A percentile compares a stretch with the other conserved stretches of the same genome.
phyloP scores from a whole-genome alignment of 2,888 invertebrate genomes.

The Macrophya annulata region DNA sequence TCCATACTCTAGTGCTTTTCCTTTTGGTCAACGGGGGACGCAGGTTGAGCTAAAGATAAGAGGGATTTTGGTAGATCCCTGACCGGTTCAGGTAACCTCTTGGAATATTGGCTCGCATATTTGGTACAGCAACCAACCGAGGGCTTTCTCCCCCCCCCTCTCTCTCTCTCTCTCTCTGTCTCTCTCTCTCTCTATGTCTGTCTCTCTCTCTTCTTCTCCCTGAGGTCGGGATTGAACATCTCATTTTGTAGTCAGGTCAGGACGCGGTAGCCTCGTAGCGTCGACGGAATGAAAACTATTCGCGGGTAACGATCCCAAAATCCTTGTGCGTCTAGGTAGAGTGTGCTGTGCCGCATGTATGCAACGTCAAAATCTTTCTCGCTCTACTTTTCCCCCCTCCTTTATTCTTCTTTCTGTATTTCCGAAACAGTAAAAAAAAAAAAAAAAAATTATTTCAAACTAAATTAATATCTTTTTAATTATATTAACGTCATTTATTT shows the following conservation, averaged over 20 bases:
- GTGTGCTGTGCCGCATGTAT: neutral
- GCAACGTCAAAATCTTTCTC: neutral
- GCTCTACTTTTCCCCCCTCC: neutral
- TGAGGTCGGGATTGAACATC: conserved; percentile 16
- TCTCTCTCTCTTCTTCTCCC: neutral
- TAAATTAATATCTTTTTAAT: neutral
- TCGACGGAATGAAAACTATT: conserved; percentile 54
- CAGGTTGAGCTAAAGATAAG: conserved; percentile 32
- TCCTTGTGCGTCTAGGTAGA: conserved; percentile 30
- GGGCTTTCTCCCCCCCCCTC: no score
- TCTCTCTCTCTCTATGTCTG: no score
- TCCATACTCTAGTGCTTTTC: neutral
- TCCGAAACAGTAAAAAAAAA: no score
- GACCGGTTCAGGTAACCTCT: conserved; percentile 47
- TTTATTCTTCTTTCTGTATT: neutral
- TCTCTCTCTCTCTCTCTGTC: no score
- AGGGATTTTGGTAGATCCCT: conserved; percentile 27
- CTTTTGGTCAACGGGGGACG: conserved; percentile 37
- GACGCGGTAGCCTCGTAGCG: conserved; percentile 27
- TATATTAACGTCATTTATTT: neutral
- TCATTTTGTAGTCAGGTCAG: conserved; percentile 53
- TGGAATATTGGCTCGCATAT: conserved; percentile 49
- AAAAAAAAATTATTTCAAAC: no score
- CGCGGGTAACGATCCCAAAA: conserved; percentile 38
- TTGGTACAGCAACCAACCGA: conserved; percentile 20